Conservation (phyloP, 2,113 vertebrate species). For the Malurus elegans region DNA sequence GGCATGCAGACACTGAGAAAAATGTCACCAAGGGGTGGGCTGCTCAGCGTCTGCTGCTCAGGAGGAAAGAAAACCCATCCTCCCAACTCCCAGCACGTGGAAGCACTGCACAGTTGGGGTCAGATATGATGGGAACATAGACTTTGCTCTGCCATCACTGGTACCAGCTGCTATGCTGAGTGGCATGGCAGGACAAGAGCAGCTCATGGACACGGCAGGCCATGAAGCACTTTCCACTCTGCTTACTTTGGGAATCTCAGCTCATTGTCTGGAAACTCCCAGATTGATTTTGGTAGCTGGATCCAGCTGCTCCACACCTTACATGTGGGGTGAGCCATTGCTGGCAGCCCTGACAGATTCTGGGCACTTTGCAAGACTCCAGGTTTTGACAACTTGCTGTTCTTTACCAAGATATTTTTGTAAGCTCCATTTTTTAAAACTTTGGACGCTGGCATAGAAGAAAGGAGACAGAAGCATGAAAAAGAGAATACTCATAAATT, state of each 20-base stretch:
- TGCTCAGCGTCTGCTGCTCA: rapidly evolving
- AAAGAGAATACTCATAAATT: neutral
- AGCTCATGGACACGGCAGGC: neutral
- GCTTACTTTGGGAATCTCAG: neutral
- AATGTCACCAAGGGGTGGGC: rapidly evolving
- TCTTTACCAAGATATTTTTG: rapidly evolving
- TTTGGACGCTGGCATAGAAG: no score
- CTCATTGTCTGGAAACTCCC: neutral
- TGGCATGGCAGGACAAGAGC: neutral
- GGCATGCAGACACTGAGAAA: neutral
- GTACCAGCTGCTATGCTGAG: neutral
- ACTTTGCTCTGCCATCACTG: no score
- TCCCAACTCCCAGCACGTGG: rapidly evolving
- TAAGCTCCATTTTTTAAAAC: neutral
- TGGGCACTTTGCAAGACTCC: neutral
- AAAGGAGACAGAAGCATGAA: neutral
- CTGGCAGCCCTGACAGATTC: neutral
- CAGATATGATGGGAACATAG: neutral
- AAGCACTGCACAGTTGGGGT: rapidly evolving
- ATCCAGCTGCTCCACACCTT: neutral
- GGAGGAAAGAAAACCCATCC: rapidly evolving
- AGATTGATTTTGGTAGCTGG: neutral
- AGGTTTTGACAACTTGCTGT: rapidly evolving
- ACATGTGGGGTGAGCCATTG: rapidly evolving
- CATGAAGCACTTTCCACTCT: neutral